Evolutionary conservation across 2,113 vertebrate species (phyloP).

Genomic region (Nothocercus nigrocapillus): DNA sequence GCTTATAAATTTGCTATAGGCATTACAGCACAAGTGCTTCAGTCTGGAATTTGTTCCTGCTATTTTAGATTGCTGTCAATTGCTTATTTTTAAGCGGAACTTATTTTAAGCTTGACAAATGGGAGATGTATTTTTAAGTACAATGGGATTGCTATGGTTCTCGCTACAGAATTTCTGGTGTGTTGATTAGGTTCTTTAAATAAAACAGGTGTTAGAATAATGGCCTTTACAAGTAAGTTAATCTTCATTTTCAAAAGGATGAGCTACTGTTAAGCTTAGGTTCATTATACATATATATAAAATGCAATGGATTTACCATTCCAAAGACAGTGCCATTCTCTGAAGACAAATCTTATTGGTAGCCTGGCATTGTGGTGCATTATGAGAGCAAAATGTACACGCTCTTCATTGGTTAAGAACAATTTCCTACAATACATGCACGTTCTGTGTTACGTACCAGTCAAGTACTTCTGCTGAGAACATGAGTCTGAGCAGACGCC

Average conservation of each 20-base stretch:
- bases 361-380: background rate
- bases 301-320: background rate
- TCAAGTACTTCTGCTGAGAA: background rate
- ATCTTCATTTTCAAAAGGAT: slow-evolving; percentile 63
- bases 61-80: slow-evolving; percentile 57
- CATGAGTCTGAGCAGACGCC: background rate
- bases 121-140: slow-evolving; percentile 52
- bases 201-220: slow-evolving; percentile 65
- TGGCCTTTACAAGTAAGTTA: slow-evolving; percentile 44
- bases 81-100: slow-evolving; percentile 61
- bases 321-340: background rate
- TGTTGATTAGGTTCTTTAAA: slow-evolving; percentile 63
- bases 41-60: slow-evolving; percentile 58
- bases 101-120: slow-evolving; percentile 64
- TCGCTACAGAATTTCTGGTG: slow-evolving; percentile 51
- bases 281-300: background rate
- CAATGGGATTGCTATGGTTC: slow-evolving; percentile 36
- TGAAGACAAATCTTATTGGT: background rate
- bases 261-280: slow-evolving; percentile 11
- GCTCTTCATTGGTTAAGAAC: background rate
- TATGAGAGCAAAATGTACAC: background rate
- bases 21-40: slow-evolving; percentile 33
- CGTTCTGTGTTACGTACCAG: background rate
- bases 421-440: background rate
- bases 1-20: slow-evolving; percentile 63